Base-by-base conservation (phyloP, 2,797 vertebrate species). In the Esox lucius region DNA sequence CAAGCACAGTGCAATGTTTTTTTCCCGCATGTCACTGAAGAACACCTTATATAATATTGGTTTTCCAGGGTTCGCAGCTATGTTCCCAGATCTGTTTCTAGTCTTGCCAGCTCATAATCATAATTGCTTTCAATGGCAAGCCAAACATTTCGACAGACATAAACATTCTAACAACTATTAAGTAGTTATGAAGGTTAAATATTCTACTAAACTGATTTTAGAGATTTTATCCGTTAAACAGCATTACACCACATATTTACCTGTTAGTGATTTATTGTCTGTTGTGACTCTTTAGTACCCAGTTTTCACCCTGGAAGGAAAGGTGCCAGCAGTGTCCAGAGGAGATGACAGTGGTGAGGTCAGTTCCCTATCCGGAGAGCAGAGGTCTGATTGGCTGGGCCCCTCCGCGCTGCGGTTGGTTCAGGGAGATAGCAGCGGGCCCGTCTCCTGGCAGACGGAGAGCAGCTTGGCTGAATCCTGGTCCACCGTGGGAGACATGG, bases 401-500 rank as follows among this genome's bases (percentile, higher is more conserved):
- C 93, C 94, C 26, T 91, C 94, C 0, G 91, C 95, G 79, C 93
- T 93, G 5, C 92, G 94, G 17, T 79, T 84, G 81, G 85, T 22
- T 78, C 87, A 83, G 9, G 24, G 48, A 9, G 89, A 89, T 35
- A 83, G 51, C 42, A 66, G 93, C 89, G 0, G 90, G 86, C 85
- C 91, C 0, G 91, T 90, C 0, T 93, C 94, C 71, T 97, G 96
- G 96, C 96, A 96, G 87, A 91, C 86, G 0, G 89, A 91, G 83
- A 93, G 91, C 84, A 85, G 93, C 74, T 73, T 97, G 33, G 95
- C 95, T 0, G 96, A 97, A 90, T 98, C 97, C 90, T 98, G 96
- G 97, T 95, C 97, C 80, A 96, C 97, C 0, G 92, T 98, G 90
- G 90, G 90, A 0, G 93, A 94, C 12, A 84, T 94, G 90, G 97